Conservation (phyloP, 2,113 vertebrate genomes). For the Ammospiza nelsoni region DNA sequence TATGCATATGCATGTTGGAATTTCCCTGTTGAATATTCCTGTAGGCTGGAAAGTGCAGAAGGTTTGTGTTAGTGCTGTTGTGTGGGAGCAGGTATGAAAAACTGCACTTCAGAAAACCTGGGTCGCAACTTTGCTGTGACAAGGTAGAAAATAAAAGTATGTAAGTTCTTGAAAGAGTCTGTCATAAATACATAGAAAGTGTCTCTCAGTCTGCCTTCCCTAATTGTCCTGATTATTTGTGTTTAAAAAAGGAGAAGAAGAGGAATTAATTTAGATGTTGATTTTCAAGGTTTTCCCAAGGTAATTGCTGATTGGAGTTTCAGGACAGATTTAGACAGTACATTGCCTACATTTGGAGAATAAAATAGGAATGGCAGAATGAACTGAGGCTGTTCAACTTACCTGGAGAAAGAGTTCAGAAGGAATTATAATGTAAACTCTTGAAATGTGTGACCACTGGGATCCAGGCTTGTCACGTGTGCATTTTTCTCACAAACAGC, state of each 20-base stretch:
- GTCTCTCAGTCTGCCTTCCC: neutral
- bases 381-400: neutral
- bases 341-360: neutral
- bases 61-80: neutral
- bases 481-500: neutral
- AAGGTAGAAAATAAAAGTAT: neutral
- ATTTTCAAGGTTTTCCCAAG: slow-evolving; percentile 52
- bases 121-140: neutral
- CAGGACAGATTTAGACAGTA: neutral
- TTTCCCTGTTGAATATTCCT: slow-evolving; percentile 36
- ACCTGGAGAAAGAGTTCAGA: slow-evolving; percentile 29
- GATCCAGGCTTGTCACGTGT: neutral
- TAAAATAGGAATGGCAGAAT: slow-evolving; percentile 2
- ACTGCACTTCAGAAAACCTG: neutral
- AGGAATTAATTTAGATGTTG: slow-evolving; percentile 1
- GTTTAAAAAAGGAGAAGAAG: neutral
- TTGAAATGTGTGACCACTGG: neutral
- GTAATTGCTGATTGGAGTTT: slow-evolving; percentile 25
- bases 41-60: neutral
- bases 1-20: slow-evolving; percentile 21
- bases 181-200: neutral
- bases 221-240: neutral
- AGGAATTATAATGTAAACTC: slow-evolving; percentile 6
- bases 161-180: neutral
- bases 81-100: neutral